Base-by-base conservation (phyloP, 2,113 vertebrate genomes). In the Gobius niger region DNA sequence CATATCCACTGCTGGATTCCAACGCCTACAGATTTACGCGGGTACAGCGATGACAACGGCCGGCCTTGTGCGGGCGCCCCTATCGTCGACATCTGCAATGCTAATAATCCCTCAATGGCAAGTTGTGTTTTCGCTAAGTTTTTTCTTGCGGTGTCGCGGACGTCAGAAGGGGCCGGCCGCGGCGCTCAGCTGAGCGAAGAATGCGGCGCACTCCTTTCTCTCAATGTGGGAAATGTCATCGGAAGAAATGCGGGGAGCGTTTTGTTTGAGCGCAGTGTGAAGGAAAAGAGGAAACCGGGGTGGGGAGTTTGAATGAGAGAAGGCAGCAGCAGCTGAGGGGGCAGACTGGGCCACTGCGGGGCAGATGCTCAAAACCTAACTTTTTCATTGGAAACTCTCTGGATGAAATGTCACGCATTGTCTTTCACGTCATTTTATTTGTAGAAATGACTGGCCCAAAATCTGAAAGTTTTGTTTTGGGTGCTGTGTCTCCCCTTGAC, bases 61-160 rank as follows among this genome's bases (percentile, higher is more conserved):
- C 24, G 24, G 24, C 24, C 24, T 34, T 34, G 24, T 34, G 24
- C 24, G 24, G 24, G 24, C 24, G 3, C 24, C 24, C 24, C 84
- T 90, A 89, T 89, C 89, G 40, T 77, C 41, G 68, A 68, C 89
- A 91, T 95, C 92, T 95, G 92, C 93, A 94, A 90, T 93, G 91
- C 87, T 92, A 94, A 95, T 95, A 89, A 85, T 80, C 63, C 14
- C 14, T 4, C 52, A 67, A 44, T 63, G 69, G 67, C 67, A 47
- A 34, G 63, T 80, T 79, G 77, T 60, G 68, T 79, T 81, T 79
- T 81, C 73, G 76, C 82, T 72, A 63, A 75, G 77, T 46, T 14
- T 68, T 50, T 77, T 67, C 52, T n/a, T 53, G 62, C 49, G 24
- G 24, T 4, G 24, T 34, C 63, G 2, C 13, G 60, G 71, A 82